These are phyloP conservation scores for Idris sp. DNA, from an alignment of 1,140 invertebrate genomes.

Conservation along the genomic window DNA sequence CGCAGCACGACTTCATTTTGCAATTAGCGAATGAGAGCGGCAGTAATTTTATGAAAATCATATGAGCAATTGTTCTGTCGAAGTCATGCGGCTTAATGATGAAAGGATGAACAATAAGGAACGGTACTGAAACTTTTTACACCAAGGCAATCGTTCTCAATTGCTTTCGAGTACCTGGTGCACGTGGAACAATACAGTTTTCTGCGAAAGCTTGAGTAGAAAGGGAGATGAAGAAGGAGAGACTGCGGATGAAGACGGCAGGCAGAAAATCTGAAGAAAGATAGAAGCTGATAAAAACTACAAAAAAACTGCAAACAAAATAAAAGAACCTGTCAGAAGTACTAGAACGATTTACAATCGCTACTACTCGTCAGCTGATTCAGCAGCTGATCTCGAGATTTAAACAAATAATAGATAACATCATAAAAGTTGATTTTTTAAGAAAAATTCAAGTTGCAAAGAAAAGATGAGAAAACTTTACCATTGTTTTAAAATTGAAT, in stretches of 20 bases:
- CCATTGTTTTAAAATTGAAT: no score
- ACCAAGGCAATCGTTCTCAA: slow-evolving; percentile 47
- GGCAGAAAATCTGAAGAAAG: no score
- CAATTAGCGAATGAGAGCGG: slow-evolving; percentile 57
- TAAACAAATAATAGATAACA: no score
- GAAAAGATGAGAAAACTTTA: no score
- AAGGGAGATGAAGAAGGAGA: slow-evolving; percentile 2
- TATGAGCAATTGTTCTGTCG: slow-evolving; percentile 57
- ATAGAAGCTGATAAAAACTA: slow-evolving; percentile 66
- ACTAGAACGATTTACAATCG: no score
- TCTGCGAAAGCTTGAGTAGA: slow-evolving; percentile 52
- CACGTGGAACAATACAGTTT: slow-evolving; percentile 67
- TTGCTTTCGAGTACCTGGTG: slow-evolving; percentile 36
- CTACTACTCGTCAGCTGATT: slow-evolving; percentile 68
- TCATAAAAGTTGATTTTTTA: no score
- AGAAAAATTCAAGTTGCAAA: no score
- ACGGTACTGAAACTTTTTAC: slow-evolving; percentile 52
- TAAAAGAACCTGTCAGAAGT: no score
- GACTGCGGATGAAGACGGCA: no score
- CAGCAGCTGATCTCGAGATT: slow-evolving; percentile 70
- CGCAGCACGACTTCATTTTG: slow-evolving; percentile 46
- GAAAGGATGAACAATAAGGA: slow-evolving; percentile 57
- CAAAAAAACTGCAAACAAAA: no score
- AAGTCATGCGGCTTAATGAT: slow-evolving; percentile 51
- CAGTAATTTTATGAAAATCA: slow-evolving; percentile 59